A percentile compares a stretch with the other conserved stretches of the same genome.
These are phyloP conservation scores for Merops nubicus DNA, from an alignment of 2,113 vertebrate genomes.

Conservation along the genomic window DNA sequence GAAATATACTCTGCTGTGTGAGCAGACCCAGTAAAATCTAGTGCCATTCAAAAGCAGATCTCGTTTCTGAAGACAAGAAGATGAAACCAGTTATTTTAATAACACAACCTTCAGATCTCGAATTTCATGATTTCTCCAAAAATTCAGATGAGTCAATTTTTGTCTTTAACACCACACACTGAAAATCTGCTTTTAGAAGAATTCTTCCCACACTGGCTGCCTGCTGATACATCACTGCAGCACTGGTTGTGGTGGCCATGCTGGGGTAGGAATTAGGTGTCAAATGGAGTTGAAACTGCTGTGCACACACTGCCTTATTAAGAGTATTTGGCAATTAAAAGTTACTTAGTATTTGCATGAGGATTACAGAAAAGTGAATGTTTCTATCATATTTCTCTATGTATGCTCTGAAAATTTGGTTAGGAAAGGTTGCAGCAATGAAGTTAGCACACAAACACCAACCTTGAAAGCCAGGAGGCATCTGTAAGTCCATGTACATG, in stretches of 20 bases:
- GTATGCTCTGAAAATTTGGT: not conserved
- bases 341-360: not conserved
- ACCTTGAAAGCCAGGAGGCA: not conserved
- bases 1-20: not conserved
- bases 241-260: not conserved
- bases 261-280: not conserved
- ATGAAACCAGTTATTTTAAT: not conserved
- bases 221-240: not conserved
- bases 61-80: not conserved
- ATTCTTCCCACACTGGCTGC: not conserved
- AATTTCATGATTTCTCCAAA: not conserved
- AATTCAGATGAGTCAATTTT: not conserved
- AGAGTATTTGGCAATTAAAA: not conserved
- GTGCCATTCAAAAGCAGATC: not conserved
- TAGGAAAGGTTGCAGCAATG: not conserved
- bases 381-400: not conserved
- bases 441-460: not conserved
- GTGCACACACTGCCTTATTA: not conserved
- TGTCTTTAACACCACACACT: not conserved
- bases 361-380: not conserved
- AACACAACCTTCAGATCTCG: not conserved
- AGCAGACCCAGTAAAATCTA: not conserved
- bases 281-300: not conserved
- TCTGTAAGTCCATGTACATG: not conserved
- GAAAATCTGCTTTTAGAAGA: not conserved